phyloP scores from a whole-genome alignment of 2,797 vertebrate species.

The Lacerta viridis region DNA sequence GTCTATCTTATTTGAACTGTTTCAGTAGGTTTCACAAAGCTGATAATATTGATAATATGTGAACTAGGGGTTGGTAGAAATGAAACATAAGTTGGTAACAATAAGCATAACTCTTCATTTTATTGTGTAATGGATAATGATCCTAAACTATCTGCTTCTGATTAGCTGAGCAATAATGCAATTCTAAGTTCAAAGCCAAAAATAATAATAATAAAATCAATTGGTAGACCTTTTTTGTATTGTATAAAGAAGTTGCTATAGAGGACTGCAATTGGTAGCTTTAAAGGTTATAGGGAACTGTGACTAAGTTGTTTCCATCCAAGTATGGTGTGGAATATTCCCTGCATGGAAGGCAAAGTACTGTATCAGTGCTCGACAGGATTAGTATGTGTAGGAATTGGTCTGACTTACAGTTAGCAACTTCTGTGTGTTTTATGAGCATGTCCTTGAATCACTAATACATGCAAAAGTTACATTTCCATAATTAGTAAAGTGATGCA shows the following conservation, averaged over 20 bases:
- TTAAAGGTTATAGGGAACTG: neutral
- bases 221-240: neutral
- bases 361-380: neutral
- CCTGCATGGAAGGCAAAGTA: neutral
- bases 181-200: neutral
- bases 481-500: neutral
- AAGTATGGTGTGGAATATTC: neutral
- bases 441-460: neutral
- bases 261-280: neutral
- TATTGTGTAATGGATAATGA: too few species aligned
- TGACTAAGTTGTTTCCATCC: neutral
- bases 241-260: neutral
- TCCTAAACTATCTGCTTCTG: neutral
- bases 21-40: constrained; percentile 11
- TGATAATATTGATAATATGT: neutral
- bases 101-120: neutral
- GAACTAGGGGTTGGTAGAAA: neutral
- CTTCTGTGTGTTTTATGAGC: neutral
- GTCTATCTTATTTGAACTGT: constrained; percentile 19
- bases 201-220: neutral
- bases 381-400: neutral
- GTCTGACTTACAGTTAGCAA: neutral
- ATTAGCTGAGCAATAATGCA: neutral
- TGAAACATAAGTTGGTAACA: neutral
- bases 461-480: neutral